Base-by-base conservation (phyloP, 2,113 vertebrate species). In the Toxotes jaculatrix region DNA sequence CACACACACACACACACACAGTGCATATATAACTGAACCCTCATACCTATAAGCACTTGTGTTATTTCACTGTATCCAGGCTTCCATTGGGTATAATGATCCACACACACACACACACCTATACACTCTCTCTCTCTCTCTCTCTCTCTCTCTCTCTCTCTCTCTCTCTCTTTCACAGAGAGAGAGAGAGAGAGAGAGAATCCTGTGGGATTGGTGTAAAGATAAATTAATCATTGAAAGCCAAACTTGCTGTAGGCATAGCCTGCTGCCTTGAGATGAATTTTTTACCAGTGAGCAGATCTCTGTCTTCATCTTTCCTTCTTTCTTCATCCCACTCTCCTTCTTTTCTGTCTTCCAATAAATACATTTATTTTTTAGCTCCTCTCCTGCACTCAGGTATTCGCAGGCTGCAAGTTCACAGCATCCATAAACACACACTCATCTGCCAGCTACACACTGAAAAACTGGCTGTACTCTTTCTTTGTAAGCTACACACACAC, bases 171-270 rank as follows among this genome's bases (percentile, higher is more conserved):
- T n/a, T n/a, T n/a, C n/a, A n/a, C n/a, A n/a, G n/a, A n/a, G n/a
- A n/a, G n/a, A n/a, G n/a, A n/a, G n/a, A n/a, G n/a, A n/a, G n/a
- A n/a, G n/a, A n/a, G n/a, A 51, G 17, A 69, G 21, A 53, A 56
- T 87, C 85, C 74, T 49, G 27, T 69, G 82, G 76, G 86, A 85
- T 63, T 62, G 75, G 61, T 62, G 74, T 78, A 34, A 70, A 88
- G 71, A 79, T 85, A 81, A 86, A 89, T 89, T 69, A 88, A 91
- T 91, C 67, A 90, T 72, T 59, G 60, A 78, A 68, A 84, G 84
- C 61, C 79, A 77, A 78, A 83, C 82, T 84, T 56, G 87, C 91
- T 91, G 40, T 8, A 64, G 86, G 88, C 83, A 31, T 38, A 51
- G 82, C 87, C 87, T 66, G 77, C 60, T n/a, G 80, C 81, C 85